Base-by-base conservation (phyloP, 2,888 invertebrate genomes). In the Synanthedon vespiformis region DNA sequence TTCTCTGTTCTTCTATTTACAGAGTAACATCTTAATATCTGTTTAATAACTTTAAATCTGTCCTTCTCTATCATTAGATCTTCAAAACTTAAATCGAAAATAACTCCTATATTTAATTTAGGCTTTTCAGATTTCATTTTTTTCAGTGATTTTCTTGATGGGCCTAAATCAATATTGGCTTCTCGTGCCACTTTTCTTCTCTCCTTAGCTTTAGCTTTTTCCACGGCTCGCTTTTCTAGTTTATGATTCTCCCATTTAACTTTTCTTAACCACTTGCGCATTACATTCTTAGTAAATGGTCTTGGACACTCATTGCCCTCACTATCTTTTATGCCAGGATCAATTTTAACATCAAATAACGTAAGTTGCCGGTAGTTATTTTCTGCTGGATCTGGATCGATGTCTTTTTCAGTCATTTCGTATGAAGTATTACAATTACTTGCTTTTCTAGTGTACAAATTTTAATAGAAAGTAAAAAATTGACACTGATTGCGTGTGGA, bases 1-100 rank as follows among this genome's bases (percentile, higher is more conserved):
- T 92, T 90, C 13, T 80, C 70, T 2, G 94, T 92, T 66, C 97
- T 88, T 64, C 98, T 89, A 73, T 99, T 98, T 54, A 94, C 89
- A 8, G 97, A 95, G 70, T 99, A 98, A 65, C 97, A 95, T 52
- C 96, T 89, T 58, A 95, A 89, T 61, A 98, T 90, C 84, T 98
- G 98, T 75, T 97, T 96, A 10, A 94, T 92, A 61, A 96, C 92
- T 87, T 96, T 96, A 55, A 91, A 92, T 65, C 97, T 90, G 73
- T 97, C 97, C 84, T 93, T 93, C 59, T 94, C 94, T 57, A 91
- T 92, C 98, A 99, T 99, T 51, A 95, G 84, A 58, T 95, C 89
- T 71, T 97, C 96, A 76, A 96, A 98, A 68, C 95, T 95, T 68
- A 97, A 90, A 74, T 99, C 98, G 60, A 99, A 91, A 13, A 93